Evolutionary conservation across 2,888 invertebrate genomes (phyloP), one percentile per base, ranked within the genome.

Genomic region (Pandemis heparana): DNA sequence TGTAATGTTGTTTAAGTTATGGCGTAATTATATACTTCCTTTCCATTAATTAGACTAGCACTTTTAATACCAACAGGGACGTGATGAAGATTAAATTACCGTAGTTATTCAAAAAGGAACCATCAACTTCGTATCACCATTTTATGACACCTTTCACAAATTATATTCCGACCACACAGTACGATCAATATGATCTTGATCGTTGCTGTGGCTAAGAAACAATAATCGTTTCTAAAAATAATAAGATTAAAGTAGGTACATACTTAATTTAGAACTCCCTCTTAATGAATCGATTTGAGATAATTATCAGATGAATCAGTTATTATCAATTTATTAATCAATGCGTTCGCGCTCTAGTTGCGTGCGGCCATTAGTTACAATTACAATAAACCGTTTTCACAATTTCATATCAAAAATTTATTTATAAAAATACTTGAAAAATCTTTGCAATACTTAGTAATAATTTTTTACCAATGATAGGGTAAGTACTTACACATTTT

Each of bases 341-440:
- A 68, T 59, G 18, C 59, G 46, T 63, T n/a, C 68, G 67, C 63
- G 68, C 73, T 69, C 73, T 39, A 59, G 56, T 69, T 73, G 59
- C 59, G 63, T 32, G 23, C 63, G 32, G 56, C 32, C 23, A 46
- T 63, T 63, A 63, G 12, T 14, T 23, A 62, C 63, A 56, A 63
- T 14, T 23, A 62, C 63, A 56, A 63, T 68, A 63, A 73, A 73
- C 67, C 68, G 56, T 53, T 68, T 68, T 73, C 72, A 68, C 68
- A 63, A 73, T 63, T 46, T 46, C 16, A 60, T 46, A 46, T 61
- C 53, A 43, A 2, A 43, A 62, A 62, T 7, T 62, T 23, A 43
- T 7, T 62, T 43, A 18, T 8, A 39, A 16, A 9, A 51, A 10
- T 56, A 56, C 56, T 56, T 23, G 23, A 12, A 56, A 53, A 56